Evolutionary conservation across 2,888 invertebrate species (phyloP), one percentile per base, ranked within the genome.

Genomic region (Pollenia griseotomentosa): DNA sequence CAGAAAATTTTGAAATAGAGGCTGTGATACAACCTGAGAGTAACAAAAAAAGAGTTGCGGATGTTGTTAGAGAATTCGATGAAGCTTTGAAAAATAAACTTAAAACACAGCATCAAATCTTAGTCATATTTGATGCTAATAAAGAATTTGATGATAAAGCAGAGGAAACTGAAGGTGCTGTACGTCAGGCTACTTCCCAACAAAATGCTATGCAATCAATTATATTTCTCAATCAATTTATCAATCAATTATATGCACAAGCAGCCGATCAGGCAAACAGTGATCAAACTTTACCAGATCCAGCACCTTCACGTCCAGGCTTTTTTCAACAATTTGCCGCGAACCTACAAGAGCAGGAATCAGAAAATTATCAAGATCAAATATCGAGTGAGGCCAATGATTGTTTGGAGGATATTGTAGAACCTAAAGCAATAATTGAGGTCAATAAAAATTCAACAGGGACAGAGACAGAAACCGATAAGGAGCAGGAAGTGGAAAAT

Each of bases 161-260:
- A 2, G 81, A 85, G 14, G 57, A 83, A 11, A 75, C 73, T 77
- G 78, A 88, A 70, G 89, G 89, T 0, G 75, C 83, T 23, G 42
- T 91, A 9, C 92, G 92, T n/a, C 92, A 92, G 63, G 92, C 89
- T 9, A 92, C 92, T 6, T 91, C 90, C 0, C 92, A 90, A 70
- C 90, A 89, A 73, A 92, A 92, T 88, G 91, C 92, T 83, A 90
- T 92, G 19, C 92, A 92, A n/a, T 83, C 92, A 92, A 44, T 81
- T 92, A n/a, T n/a, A n/a, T n/a, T n/a, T n/a, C n/a, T n/a, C n/a
- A n/a, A n/a, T n/a, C n/a, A n/a, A n/a, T 90, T 93, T 42, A 89
- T 93, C 14, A 92, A 90, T 48, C 92, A 92, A 83, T 33, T 33
- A 33, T 6, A 33, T 33, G 33, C 33, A 89, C 91, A 80, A 90